These are phyloP conservation scores for Nephrotoma guestfalica DNA, from an alignment of 2,888 invertebrate species.

Conservation along the genomic window DNA sequence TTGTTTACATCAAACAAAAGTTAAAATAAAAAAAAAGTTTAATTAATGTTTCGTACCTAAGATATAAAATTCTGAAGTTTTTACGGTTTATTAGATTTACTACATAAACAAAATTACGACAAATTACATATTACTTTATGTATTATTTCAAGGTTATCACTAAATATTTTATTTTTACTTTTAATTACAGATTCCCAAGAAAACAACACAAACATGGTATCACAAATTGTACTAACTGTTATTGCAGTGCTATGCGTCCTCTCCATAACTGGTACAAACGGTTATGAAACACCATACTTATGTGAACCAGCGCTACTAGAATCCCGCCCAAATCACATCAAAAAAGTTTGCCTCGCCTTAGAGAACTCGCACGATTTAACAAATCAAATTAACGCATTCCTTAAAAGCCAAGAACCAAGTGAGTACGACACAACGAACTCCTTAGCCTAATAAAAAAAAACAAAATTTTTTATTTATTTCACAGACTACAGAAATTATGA, in stretches of 20 bases:
- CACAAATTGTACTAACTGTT: conserved; percentile 20
- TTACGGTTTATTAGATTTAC: neutral
- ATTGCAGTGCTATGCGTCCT: conserved; percentile 16
- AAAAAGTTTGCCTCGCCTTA: conserved; percentile 40
- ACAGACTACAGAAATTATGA: conserved; percentile 3
- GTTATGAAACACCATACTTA: conserved; percentile 33
- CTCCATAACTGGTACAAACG: conserved; percentile 17
- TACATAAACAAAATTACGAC: neutral
- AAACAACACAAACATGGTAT: conserved; percentile 21
- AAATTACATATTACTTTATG: no score
- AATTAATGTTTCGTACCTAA: neutral
- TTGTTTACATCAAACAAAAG: neutral
- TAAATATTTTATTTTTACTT: neutral
- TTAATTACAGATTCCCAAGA: neutral
- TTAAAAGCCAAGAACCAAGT: conserved; percentile 32
- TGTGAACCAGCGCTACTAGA: conserved; percentile 41
- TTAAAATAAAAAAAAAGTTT: neutral
- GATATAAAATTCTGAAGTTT: neutral
- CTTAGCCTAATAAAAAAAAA: neutral
- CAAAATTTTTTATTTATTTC: neutral
- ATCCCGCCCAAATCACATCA: conserved; percentile 41
- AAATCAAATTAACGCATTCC: conserved; percentile 27
- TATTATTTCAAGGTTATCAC: no score
- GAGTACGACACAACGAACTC: conserved; percentile 7
- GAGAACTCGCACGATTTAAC: conserved; percentile 30